Base-by-base conservation (phyloP, 1,140 invertebrate genomes). In the Tetraneura akinire region DNA sequence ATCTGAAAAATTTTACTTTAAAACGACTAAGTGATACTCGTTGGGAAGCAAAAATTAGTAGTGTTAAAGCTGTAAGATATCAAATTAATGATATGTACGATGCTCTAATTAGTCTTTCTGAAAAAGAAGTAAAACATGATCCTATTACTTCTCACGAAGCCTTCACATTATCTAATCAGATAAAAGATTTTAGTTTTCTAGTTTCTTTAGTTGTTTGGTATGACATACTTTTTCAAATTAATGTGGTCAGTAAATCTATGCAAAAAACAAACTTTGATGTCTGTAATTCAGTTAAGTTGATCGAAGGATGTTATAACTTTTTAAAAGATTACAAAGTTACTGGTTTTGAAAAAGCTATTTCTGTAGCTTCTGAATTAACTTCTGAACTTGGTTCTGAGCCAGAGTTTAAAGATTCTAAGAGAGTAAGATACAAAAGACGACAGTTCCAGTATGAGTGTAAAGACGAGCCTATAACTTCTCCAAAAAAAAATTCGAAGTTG, bases 161-260 rank as follows among this genome's bases (percentile, higher is more conserved):
- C 23, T 55, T 47, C 37, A 64, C 60, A 23, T 47, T 82, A 70
- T 57, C 62, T n/a, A 74, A 82, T 62, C 78, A 83, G 45, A 80
- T 82, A 64, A 82, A 81, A 80, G 60, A 82, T 82, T 83, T 83
- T 76, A 53, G 73, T 70, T 83, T 84, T 62, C 49, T 83, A 47
- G 80, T 83, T 83, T 82, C 80, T 78, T 83, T 84, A 78, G 80
- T 83, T 51, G 81, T 84, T 82, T 85, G 83, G 83, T 84, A 85
- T 82, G 82, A 84, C 37, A 71, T 84, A 68, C 70, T 83, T 68
- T 83, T 82, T 71, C 81, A 83, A 81, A 81, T 84, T 51, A 81
- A 84, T 82, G 80, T 85, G 55, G 73, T 82, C 16, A 85, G 82
- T 83, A 85, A 60, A n/a, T n/a, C n/a, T n/a, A n/a, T n/a, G n/a